Percentiles rank a stretch among this genome's conserved stretches.
These are phyloP conservation scores for Notocelia uddmanniana DNA, from an alignment of 2,888 invertebrate genomes.

Conservation along the genomic window DNA sequence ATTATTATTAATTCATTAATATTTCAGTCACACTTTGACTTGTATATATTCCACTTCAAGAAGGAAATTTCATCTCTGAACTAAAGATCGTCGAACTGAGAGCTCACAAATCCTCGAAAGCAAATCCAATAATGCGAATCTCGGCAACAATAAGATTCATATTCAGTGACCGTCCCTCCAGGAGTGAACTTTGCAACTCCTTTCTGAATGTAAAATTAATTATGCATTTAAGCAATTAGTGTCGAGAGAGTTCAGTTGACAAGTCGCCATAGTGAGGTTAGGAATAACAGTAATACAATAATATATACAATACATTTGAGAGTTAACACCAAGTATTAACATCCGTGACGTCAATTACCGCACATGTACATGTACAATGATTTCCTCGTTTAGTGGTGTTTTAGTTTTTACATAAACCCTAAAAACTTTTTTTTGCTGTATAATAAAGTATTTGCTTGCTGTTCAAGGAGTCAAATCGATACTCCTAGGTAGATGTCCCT, in stretches of 20 bases:
- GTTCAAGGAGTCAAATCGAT: too few species aligned
- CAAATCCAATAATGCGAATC: constrained; percentile 28
- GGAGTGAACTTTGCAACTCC: constrained; percentile 25
- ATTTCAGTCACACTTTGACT: too few species aligned
- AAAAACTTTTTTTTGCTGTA: too few species aligned
- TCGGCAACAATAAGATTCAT: constrained; percentile 29
- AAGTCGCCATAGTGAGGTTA: not conserved
- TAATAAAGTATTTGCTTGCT: too few species aligned
- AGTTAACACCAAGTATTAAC: too few species aligned
- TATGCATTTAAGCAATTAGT: constrained; percentile 42
- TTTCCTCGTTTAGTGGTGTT: too few species aligned
- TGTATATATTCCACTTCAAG: not conserved
- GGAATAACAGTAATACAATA: constrained; percentile 3
- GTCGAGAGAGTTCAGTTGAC: constrained; percentile 21
- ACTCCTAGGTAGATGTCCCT: too few species aligned
- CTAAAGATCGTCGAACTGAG: not conserved
- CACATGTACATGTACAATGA: too few species aligned
- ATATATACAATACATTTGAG: too few species aligned
- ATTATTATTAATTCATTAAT: too few species aligned
- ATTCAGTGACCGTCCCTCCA: constrained; percentile 16
- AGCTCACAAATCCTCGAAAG: constrained; percentile 4
- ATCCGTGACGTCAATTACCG: too few species aligned
- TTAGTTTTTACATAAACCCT: too few species aligned
- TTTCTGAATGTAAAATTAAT: constrained; percentile 40
- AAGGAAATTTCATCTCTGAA: not conserved